These are phyloP conservation scores for Hapalemur alaotrensis DNA, from an alignment of 2,797 vertebrate genomes.

Conservation along the genomic window DNA sequence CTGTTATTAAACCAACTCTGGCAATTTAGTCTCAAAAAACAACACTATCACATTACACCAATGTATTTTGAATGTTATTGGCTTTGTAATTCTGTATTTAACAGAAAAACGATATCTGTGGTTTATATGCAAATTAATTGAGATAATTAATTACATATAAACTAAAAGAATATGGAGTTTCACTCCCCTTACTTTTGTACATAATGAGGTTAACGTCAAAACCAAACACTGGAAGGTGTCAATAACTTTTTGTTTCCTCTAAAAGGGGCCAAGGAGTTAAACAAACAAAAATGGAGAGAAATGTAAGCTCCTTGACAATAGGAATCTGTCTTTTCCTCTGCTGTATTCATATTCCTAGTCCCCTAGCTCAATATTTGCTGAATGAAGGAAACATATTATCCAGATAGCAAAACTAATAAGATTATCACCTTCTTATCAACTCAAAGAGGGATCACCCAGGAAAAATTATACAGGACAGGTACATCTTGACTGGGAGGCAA, in stretches of 20 bases:
- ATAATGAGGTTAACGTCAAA: not conserved
- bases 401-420: not conserved
- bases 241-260: not conserved
- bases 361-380: not conserved
- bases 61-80: not conserved
- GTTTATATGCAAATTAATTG: not conserved
- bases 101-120: not conserved
- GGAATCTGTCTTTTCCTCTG: not conserved
- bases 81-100: not conserved
- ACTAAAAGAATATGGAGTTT: not conserved
- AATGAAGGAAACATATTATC: not conserved
- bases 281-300: not conserved
- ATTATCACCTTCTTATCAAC: not conserved
- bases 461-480: not conserved
- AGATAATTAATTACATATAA: not conserved
- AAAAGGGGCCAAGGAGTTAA: not conserved
- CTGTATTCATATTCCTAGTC: not conserved
- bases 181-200: not conserved
- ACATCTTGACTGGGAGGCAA: not conserved
- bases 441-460: not conserved
- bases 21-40: not conserved
- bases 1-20: not conserved
- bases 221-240: not conserved
- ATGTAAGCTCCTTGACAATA: not conserved
- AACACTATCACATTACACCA: not conserved